Percentiles rank a stretch among this genome's conserved stretches.
Conservation (phyloP, 2,888 invertebrate genomes). For the Xanthia icteritia region DNA sequence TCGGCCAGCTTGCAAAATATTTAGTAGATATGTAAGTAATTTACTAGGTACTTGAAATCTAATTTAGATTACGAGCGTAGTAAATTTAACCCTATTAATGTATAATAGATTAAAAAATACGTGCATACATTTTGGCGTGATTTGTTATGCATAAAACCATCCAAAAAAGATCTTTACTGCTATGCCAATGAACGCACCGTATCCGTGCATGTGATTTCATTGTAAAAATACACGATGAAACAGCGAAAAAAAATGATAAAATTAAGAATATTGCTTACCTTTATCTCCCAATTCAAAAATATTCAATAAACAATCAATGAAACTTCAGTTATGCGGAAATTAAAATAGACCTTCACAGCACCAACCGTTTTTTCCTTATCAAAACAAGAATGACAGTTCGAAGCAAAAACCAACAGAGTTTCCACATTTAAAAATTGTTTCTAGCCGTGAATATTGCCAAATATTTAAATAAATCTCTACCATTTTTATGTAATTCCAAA, state of each 20-base stretch:
- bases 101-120: no score
- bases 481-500: neutral
- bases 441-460: neutral
- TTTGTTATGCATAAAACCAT: constrained; percentile 24
- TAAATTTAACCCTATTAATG: no score
- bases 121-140: constrained; percentile 8
- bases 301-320: neutral
- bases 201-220: constrained; percentile 27
- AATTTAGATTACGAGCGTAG: no score
- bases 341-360: no score
- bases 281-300: constrained; percentile 29
- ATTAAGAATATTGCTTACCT: constrained; percentile 31
- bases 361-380: no score
- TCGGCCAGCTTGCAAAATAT: no score
- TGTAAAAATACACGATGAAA: constrained; percentile 26
- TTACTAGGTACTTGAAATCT: no score
- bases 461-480: neutral
- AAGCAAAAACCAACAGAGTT: no score
- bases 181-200: constrained; percentile 38
- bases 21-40: no score
- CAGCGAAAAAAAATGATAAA: constrained; percentile 24
- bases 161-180: constrained; percentile 26
- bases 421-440: no score
- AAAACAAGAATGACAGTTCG: no score
- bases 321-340: no score